Evolutionary conservation across 2,113 vertebrate genomes (phyloP), one percentile per base, ranked within the genome.

Genomic region (Paedocypris sp.): DNA sequence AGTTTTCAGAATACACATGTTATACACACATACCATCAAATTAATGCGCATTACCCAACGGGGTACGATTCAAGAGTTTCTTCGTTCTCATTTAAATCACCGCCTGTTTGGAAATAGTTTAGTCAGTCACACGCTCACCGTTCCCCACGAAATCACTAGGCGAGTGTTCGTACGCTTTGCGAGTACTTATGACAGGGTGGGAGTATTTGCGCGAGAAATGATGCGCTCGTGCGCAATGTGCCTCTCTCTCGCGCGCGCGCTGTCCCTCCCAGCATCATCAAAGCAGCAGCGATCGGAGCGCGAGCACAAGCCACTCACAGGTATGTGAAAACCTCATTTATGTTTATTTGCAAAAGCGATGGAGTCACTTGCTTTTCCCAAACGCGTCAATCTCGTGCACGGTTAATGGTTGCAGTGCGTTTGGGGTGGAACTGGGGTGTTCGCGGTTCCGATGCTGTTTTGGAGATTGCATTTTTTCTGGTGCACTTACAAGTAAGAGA

Each of bases 231-330:
- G 46, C 13, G 46, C 46, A 11, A 23, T 2, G 47, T 9, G 45
- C 16, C 29, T 22, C 33, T 53, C 50, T 23, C 20, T 19, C 50
- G 50, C 50, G 50, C 50, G 33, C 50, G 50, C 50, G 50, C 50
- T 39, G 33, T 54, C 52, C 35, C 52, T 41, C 52, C 52, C 52
- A 41, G 52, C 36, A 41, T 13, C 52, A 56, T 56, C 52, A 56
- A 56, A 56, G 52, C 52, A 12, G 22, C 36, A 41, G 52, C 52
- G 36, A 41, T 29, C 52, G 19, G 36, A 13, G 51, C 51, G 9
- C 35, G 22, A 54, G 10, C 52, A 18, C 35, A 29, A 41, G 23
- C 20, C 52, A 56, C 52, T 36, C 41, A 25, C 52, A 56, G 52
- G 52, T 56, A 56, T 18, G 52, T 28, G 8, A 3, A 16, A 12